A percentile compares a stretch with the other conserved stretches of the same genome.
Evolutionary conservation across 2,113 vertebrate species (phyloP).

Genomic region (Pseudopodoces humilis): DNA sequence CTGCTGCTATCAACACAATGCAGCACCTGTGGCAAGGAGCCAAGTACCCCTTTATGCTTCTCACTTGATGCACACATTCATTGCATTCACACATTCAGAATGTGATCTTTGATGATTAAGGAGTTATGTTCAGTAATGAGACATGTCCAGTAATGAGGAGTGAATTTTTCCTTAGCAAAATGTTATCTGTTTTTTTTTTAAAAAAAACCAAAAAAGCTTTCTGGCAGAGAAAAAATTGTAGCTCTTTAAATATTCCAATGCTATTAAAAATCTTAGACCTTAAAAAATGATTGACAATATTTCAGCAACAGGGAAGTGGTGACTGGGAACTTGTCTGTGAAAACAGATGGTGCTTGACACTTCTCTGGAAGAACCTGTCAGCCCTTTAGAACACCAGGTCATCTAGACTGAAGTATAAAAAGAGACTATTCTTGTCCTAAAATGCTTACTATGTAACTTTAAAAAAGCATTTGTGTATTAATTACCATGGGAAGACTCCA

Average conservation of each 20-base stretch:
- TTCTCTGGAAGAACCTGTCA: background rate
- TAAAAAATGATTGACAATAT: background rate
- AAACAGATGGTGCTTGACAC: slow-evolving; percentile 7
- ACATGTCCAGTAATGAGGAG: background rate
- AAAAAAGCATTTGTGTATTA: background rate
- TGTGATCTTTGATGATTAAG: background rate
- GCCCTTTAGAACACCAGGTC: background rate
- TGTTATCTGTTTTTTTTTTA: background rate
- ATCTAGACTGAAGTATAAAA: background rate
- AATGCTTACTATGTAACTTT: background rate
- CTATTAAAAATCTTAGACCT: slow-evolving; percentile 13
- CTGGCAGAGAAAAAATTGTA: background rate
- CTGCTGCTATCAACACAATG: background rate
- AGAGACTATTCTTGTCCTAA: background rate
- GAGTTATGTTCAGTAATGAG: background rate
- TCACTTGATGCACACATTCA: background rate
- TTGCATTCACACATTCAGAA: background rate
- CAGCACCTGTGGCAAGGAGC: background rate
- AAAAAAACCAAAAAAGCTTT: background rate
- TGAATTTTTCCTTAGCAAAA: background rate
- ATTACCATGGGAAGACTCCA: background rate
- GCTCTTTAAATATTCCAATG: background rate
- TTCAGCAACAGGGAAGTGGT: slow-evolving; percentile 21
- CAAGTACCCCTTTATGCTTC: background rate
- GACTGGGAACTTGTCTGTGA: background rate